These are phyloP conservation scores for Lophura nycthemera DNA, from an alignment of 2,113 vertebrate genomes.

Conservation along the genomic window DNA sequence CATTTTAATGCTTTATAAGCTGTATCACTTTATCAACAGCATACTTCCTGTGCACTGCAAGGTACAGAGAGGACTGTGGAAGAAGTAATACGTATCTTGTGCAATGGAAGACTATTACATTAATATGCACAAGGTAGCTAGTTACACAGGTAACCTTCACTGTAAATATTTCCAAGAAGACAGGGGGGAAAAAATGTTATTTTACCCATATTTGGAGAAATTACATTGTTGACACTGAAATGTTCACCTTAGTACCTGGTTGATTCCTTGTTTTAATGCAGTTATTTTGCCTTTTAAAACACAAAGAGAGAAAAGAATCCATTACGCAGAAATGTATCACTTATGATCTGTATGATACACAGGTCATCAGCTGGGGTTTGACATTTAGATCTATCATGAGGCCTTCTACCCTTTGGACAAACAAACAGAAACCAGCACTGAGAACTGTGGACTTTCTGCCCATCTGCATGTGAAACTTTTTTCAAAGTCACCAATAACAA, in stretches of 20 bases:
- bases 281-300: neutral
- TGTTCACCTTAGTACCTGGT: neutral
- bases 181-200: neutral
- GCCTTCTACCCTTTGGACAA: neutral
- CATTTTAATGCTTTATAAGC: neutral
- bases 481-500: neutral
- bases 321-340: neutral
- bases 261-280: neutral
- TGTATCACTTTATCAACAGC: neutral
- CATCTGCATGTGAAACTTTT: neutral
- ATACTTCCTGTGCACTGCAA: neutral
- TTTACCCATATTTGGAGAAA: neutral
- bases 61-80: neutral
- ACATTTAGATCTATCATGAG: neutral
- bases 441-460: neutral
- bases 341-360: neutral
- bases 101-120: neutral
- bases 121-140: neutral
- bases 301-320: neutral
- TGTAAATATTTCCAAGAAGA: neutral
- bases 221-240: neutral
- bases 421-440: neutral
- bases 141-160: neutral
- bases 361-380: neutral
- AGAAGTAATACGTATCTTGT: neutral